phyloP scores from a whole-genome alignment of 30 jellyfish, hydroid and myxozoan species.

The Aurelia sp. region DNA sequence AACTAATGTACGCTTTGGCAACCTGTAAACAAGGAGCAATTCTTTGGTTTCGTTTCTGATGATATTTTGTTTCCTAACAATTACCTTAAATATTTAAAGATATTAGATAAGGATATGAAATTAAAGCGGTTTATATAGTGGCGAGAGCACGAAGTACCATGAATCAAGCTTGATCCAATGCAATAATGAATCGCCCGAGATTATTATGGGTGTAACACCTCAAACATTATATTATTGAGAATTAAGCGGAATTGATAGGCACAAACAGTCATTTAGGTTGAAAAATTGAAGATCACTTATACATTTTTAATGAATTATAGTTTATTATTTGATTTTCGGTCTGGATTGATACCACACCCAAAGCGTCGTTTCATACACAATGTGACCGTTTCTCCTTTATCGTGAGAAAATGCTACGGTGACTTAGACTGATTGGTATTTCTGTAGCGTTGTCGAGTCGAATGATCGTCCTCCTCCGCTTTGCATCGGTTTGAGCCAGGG shows the following conservation, averaged over 20 bases:
- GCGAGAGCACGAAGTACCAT: not conserved
- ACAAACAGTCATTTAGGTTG: not conserved
- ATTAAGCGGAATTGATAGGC: not conserved
- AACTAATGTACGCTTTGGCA: no score
- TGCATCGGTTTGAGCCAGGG: no score
- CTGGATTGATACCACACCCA: not conserved
- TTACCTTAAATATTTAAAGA: no score
- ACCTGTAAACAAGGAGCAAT: no score
- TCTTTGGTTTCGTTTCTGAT: no score
- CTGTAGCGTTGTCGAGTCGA: no score
- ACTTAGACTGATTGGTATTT: no score
- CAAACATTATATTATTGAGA: not conserved
- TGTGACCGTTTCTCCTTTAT: not conserved
- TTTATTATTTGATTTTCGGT: not conserved
- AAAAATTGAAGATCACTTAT: constrained; percentile 33
- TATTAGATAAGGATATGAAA: no score
- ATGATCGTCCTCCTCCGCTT: no score
- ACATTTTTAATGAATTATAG: not conserved
- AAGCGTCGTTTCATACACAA: not conserved
- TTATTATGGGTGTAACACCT: no score
- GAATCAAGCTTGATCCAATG: not conserved
- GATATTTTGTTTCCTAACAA: no score
- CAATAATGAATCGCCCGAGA: not conserved
- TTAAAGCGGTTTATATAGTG: not conserved
- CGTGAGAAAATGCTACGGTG: not conserved